These are phyloP conservation scores for Bugulina stolonifera DNA, from an alignment of 2,888 invertebrate species.

Conservation along the genomic window DNA sequence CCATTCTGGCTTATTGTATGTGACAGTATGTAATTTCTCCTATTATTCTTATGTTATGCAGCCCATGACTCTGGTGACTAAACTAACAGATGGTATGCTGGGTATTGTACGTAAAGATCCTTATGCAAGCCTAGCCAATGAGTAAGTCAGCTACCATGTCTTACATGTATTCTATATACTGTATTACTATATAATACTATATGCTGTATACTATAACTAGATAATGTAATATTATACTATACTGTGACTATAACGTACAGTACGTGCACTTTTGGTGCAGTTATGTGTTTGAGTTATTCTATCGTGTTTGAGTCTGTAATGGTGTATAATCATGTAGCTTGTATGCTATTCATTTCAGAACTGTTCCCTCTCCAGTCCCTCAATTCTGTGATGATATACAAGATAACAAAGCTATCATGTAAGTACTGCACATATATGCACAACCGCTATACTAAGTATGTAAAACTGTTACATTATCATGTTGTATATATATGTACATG, in stretches of 20 bases:
- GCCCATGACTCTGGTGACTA: constrained; percentile 60
- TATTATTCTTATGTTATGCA: constrained; percentile 32
- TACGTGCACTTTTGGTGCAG: too few relatives aligned
- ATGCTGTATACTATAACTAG: too few relatives aligned
- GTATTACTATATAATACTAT: too few relatives aligned
- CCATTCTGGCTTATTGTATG: too few relatives aligned
- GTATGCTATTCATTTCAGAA: constrained; percentile 38
- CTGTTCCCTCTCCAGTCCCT: constrained; percentile 39
- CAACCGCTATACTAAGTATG: too few relatives aligned
- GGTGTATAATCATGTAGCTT: too few relatives aligned
- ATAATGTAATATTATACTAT: too few relatives aligned
- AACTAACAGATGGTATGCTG: constrained; percentile 72
- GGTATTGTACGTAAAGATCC: constrained; percentile 71
- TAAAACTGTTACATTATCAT: not conserved
- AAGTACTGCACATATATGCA: constrained; percentile 12
- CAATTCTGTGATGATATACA: constrained; percentile 35
- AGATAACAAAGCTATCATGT: constrained; percentile 44
- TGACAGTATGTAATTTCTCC: too few relatives aligned
- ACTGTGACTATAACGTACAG: too few relatives aligned
- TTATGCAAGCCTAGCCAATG: constrained; percentile 58
- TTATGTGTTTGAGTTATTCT: too few relatives aligned
- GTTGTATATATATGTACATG: not conserved
- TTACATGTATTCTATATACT: not conserved
- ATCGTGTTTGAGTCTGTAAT: too few relatives aligned
- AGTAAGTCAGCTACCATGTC: constrained; percentile 38